A percentile compares a stretch with the other conserved stretches of the same genome.
Conservation (phyloP, 2,888 invertebrate species). For the Acrocyrtus sp. region DNA sequence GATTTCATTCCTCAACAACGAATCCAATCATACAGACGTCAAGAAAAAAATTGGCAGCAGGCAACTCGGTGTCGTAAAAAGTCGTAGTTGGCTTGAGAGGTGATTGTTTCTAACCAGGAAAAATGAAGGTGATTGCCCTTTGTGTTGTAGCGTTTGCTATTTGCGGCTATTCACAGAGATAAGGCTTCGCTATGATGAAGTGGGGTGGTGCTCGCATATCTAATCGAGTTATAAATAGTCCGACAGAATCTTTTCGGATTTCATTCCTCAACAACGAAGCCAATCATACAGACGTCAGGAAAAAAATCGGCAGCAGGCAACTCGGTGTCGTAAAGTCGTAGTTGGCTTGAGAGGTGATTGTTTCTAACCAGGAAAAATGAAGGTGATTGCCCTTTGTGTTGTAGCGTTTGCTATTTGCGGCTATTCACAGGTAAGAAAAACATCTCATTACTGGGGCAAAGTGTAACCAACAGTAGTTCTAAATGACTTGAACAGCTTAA, state of each 20-base stretch:
- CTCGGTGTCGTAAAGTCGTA: no score
- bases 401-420: constrained; percentile 42
- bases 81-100: no score
- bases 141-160: constrained; percentile 32
- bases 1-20: constrained; percentile 32
- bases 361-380: constrained; percentile 31
- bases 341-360: no score
- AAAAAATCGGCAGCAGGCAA: no score
- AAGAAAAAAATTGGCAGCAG: no score
- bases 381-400: constrained; percentile 44
- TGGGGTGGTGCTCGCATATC: not conserved
- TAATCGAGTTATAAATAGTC: constrained; percentile 42
- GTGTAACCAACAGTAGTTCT: no score
- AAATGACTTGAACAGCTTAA: no score
- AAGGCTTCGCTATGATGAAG: constrained; percentile 10
- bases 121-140: constrained; percentile 51
- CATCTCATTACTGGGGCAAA: not conserved
- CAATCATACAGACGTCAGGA: constrained; percentile 15
- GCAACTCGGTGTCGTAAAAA: no score
- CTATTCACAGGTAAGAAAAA: constrained; percentile 42
- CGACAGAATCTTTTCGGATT: constrained; percentile 8
- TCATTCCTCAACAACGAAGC: constrained; percentile 29
- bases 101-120: not conserved
- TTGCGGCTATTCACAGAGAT: constrained; percentile 42
- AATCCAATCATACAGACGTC: constrained; percentile 12